Conservation (phyloP, 2,113 vertebrate species). For the Strix uralensis region DNA sequence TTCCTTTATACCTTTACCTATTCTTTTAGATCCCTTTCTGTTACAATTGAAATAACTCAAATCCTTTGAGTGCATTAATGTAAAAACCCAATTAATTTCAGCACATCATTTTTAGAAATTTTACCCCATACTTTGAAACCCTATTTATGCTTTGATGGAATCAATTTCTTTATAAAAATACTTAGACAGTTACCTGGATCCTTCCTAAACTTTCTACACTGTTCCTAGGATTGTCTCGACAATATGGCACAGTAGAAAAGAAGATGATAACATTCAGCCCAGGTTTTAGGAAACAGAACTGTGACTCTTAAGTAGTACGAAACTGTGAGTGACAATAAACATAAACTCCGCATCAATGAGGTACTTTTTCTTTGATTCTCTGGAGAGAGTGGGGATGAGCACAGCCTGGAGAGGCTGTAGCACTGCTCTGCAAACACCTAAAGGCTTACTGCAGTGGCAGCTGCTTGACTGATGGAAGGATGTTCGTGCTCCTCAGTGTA, state of each 20-base stretch:
- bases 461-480: background rate
- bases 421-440: background rate
- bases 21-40: background rate
- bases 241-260: background rate
- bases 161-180: background rate
- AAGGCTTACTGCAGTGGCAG: background rate
- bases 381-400: accelerated
- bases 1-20: background rate
- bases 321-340: background rate
- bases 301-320: background rate
- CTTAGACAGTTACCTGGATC: background rate
- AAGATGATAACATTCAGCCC: background rate
- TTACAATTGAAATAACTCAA: background rate
- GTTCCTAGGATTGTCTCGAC: background rate
- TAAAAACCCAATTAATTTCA: background rate
- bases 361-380: background rate
- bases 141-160: background rate
- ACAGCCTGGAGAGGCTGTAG: accelerated
- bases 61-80: background rate
- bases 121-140: background rate
- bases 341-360: background rate
- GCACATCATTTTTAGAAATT: background rate
- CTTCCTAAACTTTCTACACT: background rate
- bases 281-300: background rate
- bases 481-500: background rate